phyloP scores from a whole-genome alignment of 2,113 vertebrate genomes.

The Platycercus adscitus region DNA sequence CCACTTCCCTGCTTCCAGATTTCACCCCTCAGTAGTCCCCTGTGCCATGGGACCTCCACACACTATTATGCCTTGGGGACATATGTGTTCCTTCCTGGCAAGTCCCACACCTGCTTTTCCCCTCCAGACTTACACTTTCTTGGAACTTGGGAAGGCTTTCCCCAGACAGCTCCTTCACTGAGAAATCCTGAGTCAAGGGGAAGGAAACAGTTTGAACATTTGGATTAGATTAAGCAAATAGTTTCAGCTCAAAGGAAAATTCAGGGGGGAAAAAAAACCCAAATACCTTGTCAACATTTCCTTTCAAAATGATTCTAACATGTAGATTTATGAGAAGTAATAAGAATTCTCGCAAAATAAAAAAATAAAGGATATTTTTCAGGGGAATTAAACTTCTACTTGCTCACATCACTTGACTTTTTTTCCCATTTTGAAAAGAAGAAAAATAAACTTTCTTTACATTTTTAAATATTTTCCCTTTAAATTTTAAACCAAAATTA shows the following conservation, averaged over 20 bases:
- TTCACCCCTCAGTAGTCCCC: fast-evolving
- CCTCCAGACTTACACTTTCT: not conserved
- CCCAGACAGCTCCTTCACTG: not conserved
- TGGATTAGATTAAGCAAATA: not conserved
- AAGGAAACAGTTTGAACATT: not conserved
- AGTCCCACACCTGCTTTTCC: not conserved
- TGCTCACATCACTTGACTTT: not conserved
- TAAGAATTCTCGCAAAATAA: not conserved
- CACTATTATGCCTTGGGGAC: fast-evolving
- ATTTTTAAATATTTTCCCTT: not conserved
- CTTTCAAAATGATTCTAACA: not conserved
- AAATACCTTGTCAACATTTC: not conserved
- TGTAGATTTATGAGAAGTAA: not conserved
- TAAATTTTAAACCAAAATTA: not conserved
- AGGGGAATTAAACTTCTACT: not conserved
- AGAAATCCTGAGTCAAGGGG: not conserved
- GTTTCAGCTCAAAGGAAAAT: not conserved
- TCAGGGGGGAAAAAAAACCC: not conserved
- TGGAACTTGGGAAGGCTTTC: not conserved
- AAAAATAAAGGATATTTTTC: not conserved
- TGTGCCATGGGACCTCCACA: not conserved
- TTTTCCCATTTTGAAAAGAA: not conserved
- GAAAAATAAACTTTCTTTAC: not conserved
- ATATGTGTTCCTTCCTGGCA: not conserved
- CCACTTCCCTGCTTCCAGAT: not conserved